Evolutionary conservation across 2,113 vertebrate genomes (phyloP).

Genomic region (Chamaetylas fuelleborni): DNA sequence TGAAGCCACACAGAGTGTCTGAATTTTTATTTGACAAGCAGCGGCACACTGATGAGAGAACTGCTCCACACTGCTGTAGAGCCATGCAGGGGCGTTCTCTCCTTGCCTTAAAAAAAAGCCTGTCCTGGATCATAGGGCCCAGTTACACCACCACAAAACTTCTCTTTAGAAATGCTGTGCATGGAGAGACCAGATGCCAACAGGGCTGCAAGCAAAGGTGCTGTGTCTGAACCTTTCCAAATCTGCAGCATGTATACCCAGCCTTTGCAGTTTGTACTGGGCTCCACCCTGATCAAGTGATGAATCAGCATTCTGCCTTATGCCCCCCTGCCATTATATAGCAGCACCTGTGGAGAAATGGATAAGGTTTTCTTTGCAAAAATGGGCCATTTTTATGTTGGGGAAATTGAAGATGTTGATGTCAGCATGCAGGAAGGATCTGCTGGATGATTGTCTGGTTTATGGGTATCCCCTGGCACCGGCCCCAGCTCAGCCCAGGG

Average conservation of each 20-base stretch:
- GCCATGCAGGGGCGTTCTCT: fast-evolving
- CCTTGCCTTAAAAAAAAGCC: not conserved
- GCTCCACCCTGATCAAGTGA: not conserved
- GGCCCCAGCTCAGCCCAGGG: not conserved
- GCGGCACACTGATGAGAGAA: not conserved
- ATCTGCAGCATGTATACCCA: fast-evolving
- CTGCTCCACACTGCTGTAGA: not conserved
- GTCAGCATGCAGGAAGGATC: not conserved
- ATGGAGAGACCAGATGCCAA: not conserved
- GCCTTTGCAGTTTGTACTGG: not conserved
- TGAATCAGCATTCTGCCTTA: not conserved
- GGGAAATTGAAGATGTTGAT: not conserved
- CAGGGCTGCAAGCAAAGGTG: not conserved
- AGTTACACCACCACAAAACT: not conserved
- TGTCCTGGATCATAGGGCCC: not conserved
- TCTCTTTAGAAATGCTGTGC: not conserved
- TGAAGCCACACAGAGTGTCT: not conserved
- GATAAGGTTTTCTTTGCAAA: not conserved
- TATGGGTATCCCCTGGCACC: not conserved
- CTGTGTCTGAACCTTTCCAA: not conserved
- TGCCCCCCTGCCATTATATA: not conserved
- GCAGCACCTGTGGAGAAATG: not conserved
- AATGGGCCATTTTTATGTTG: not conserved
- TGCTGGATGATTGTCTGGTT: not conserved
- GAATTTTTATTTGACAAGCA: not conserved